Evolutionary conservation across 1,140 invertebrate species (phyloP), one percentile per base, ranked within the genome.

Genomic region (Lanistes nyassanus): DNA sequence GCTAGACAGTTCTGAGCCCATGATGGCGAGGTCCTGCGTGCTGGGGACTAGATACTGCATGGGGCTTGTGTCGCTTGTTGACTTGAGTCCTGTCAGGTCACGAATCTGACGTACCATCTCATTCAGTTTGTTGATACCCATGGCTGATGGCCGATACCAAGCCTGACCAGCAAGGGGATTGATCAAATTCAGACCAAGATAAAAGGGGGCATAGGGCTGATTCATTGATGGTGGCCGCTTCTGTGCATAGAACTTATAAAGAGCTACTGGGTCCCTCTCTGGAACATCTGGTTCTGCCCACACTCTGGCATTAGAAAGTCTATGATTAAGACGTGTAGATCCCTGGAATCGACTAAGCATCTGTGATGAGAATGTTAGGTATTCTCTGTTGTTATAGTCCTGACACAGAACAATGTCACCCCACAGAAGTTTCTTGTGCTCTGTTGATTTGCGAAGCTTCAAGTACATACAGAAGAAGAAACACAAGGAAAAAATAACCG

Each of bases 71-170:
- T 65, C 37, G 7, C n/a, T 73, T 36, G 23, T 62, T 42, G 37
- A 36, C 39, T 53, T 65, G 5, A 79, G 62, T 34, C 85, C 85
- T 11, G 85, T 86, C 0, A 86, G 83, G 34, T 84, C 82, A n/a
- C 85, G 75, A 56, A 86, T 84, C 78, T 85, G 85, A 2, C 84
- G 76, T 34, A 86, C 85, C 75, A 86, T 79, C 75, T 86, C 85
- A 72, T 84, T 85, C 0, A 86, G 78, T 69, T 85, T 86, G 64
- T 86, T 86, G 26, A 86, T 85, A 13, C 85, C 85, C 82, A 86
- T 85, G 16, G 85, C 83, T 26, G 81, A 78, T 19, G 84, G 79
- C n/a, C 83, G 76, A 70, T 84, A 86, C 85, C 85, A 86, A 11
- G 79, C 68, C 58, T 86, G 84, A 31, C 81, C 75, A 0, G 78